A percentile compares a stretch with the other conserved stretches of the same genome.
Conservation (phyloP, 2,113 vertebrate species). For the Ceratotherium simum region DNA sequence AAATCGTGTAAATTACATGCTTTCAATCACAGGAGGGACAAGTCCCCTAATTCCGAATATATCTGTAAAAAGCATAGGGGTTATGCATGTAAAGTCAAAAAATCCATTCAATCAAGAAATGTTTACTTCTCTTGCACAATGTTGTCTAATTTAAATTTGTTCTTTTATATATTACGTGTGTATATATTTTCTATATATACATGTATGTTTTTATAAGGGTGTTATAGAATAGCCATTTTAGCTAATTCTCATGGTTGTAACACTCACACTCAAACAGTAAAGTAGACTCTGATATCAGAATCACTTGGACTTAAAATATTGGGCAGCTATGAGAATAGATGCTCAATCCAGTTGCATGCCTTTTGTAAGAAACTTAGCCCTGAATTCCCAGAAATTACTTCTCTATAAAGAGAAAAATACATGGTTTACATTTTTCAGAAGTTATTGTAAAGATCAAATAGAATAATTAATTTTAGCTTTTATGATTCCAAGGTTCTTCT, state of each 20-base stretch:
- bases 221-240: neutral
- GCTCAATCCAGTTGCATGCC: neutral
- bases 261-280: neutral
- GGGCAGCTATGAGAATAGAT: neutral
- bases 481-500: neutral
- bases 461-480: neutral
- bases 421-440: neutral
- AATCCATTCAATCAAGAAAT: neutral
- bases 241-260: neutral
- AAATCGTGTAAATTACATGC: constrained; percentile 38
- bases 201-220: neutral
- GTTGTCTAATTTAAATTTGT: neutral
- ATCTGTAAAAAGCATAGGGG: neutral
- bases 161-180: neutral
- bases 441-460: neutral
- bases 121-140: neutral
- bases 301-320: neutral
- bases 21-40: constrained; percentile 72
- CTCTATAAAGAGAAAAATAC: neutral
- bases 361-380: neutral
- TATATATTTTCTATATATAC: neutral
- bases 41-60: constrained; percentile 66
- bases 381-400: neutral
- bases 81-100: neutral
- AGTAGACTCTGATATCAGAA: neutral